phyloP scores from a whole-genome alignment of 53 echinoderm and acorn worm genomes.

The Apostichopus leukothele region DNA sequence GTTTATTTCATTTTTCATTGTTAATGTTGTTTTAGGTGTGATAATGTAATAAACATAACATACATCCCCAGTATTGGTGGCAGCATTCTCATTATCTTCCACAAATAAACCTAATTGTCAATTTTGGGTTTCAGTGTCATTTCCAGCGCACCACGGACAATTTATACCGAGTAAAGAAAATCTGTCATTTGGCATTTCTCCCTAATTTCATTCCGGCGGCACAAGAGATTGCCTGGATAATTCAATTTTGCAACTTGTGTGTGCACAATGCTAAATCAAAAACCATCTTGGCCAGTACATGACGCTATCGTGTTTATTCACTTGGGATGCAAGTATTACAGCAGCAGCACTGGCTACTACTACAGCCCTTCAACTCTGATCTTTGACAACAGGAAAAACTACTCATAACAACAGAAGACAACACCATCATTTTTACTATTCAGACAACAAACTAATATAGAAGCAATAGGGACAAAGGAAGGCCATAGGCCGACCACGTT shows the following conservation, averaged over 20 bases:
- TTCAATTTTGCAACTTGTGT: conserved; percentile 42
- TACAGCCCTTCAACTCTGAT: background rate
- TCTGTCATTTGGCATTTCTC: conserved; percentile 39
- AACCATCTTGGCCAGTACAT: conserved; percentile 3
- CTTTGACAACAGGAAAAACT: background rate
- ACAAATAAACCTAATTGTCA: conserved; percentile 24
- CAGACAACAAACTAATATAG: background rate
- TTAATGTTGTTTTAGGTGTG: background rate
- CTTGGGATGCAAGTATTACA: background rate
- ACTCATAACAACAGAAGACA: background rate
- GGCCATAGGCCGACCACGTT: background rate
- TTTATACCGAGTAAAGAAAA: conserved; percentile 12
- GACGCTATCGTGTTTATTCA: conserved; percentile 9
- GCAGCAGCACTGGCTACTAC: background rate
- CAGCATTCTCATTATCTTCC: background rate
- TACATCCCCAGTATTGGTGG: background rate
- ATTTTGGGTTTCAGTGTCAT: conserved; percentile 16
- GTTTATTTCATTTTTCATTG: too few relatives aligned
- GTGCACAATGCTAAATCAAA: conserved; percentile 27
- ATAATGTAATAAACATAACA: background rate
- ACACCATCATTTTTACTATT: background rate
- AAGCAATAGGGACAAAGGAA: conserved; percentile 1
- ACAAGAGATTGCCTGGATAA: conserved; percentile 37
- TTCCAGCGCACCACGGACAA: conserved; percentile 26
- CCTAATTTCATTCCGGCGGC: conserved; percentile 41